Percentiles rank a stretch among this genome's conserved stretches.
Evolutionary conservation across 2,113 vertebrate genomes (phyloP).

Genomic region (Antigone vipio): DNA sequence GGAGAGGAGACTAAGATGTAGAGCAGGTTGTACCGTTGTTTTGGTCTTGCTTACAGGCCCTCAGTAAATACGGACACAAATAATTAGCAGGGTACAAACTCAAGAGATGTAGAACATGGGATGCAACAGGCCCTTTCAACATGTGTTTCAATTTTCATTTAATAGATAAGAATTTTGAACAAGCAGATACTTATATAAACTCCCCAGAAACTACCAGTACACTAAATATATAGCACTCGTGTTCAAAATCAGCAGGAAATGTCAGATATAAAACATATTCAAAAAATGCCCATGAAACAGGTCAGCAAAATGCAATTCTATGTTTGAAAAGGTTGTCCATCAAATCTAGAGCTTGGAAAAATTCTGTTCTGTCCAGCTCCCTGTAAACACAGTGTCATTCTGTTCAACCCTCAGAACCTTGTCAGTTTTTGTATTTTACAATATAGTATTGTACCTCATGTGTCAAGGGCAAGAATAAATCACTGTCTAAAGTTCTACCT

Average conservation of each 20-base stretch:
- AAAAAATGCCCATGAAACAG: neutral
- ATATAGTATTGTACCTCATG: neutral
- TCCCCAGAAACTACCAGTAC: neutral
- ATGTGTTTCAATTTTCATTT: neutral
- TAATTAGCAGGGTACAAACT: neutral
- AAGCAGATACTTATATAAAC: neutral
- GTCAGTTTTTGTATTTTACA: neutral
- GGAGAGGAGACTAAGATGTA: neutral
- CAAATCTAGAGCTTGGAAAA: neutral
- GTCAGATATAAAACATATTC: neutral
- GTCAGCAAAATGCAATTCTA: neutral
- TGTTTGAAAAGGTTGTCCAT: neutral
- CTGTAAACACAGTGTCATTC: neutral
- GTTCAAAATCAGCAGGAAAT: neutral
- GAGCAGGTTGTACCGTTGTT: neutral
- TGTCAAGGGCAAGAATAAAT: constrained; percentile 18
- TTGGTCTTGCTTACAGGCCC: neutral
- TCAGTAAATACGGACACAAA: neutral
- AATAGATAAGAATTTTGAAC: neutral
- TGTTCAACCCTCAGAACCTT: neutral
- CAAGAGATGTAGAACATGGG: neutral
- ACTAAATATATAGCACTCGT: neutral
- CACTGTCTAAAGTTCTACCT: neutral
- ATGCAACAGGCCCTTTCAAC: neutral
- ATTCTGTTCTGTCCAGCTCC: neutral